phyloP scores from a whole-genome alignment of 2,888 invertebrate species.

The Hypena proboscidalis region DNA sequence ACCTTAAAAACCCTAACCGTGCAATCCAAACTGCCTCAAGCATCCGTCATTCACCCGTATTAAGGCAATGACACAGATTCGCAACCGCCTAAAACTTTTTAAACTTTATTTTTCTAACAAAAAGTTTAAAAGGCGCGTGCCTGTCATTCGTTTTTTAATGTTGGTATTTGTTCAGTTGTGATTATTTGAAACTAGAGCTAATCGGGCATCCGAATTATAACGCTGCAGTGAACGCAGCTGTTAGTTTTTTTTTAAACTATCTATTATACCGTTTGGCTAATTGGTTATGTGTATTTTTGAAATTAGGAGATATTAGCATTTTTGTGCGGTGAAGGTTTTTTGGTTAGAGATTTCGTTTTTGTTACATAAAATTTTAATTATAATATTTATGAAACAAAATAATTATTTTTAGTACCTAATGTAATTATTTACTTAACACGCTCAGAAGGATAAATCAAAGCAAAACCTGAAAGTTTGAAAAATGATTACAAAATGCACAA shows the following conservation, averaged over 20 bases:
- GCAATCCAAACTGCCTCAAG: constrained; percentile 4
- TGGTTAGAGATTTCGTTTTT: too few species aligned
- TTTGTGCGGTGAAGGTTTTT: not conserved
- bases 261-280: constrained; percentile 52
- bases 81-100: not conserved
- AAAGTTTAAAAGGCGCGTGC: constrained; percentile 35
- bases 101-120: constrained; percentile 12
- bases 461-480: too few species aligned
- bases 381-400: too few species aligned
- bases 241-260: constrained; percentile 48
- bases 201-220: constrained; percentile 57
- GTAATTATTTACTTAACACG: too few species aligned
- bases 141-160: constrained; percentile 48
- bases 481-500: too few species aligned
- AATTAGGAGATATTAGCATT: constrained; percentile 27
- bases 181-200: constrained; percentile 63
- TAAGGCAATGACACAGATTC: constrained; percentile 10
- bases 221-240: constrained; percentile 66
- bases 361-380: too few species aligned
- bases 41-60: constrained; percentile 2
- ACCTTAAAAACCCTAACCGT: not conserved
- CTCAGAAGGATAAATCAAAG: too few species aligned
- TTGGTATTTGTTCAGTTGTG: constrained; percentile 69
- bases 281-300: constrained; percentile 51
- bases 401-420: too few species aligned